Evolutionary conservation across 2,888 invertebrate species (phyloP).

Genomic region (Aphodius sticticus): DNA sequence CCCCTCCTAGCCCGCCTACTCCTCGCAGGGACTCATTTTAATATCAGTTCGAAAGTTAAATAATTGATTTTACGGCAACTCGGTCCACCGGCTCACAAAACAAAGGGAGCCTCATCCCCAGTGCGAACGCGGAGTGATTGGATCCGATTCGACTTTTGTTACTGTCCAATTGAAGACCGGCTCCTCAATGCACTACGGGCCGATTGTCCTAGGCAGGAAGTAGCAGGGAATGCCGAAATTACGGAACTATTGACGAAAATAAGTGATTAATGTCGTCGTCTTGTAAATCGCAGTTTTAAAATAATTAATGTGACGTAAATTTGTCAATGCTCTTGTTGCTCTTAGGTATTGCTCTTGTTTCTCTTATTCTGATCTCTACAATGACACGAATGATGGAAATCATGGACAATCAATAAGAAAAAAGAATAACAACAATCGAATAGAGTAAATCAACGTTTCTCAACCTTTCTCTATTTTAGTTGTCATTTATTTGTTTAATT

Average conservation of each 20-base stretch:
- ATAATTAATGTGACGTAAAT: too few relatives aligned
- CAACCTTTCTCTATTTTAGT: too few relatives aligned
- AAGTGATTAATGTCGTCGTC: too few relatives aligned
- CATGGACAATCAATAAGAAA: too few relatives aligned
- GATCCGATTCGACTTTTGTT: conserved; percentile 45
- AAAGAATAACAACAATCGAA: too few relatives aligned
- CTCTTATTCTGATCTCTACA: too few relatives aligned
- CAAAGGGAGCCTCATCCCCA: conserved; percentile 37
- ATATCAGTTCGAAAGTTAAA: conserved; percentile 48
- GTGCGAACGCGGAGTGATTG: conserved; percentile 43
- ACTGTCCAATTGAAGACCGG: conserved; percentile 28
- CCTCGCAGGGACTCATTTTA: conserved; percentile 42
- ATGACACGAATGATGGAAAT: too few relatives aligned
- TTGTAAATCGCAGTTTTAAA: too few relatives aligned
- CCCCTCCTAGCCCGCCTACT: conserved; percentile 16
- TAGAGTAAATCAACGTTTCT: too few relatives aligned
- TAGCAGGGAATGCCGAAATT: background rate
- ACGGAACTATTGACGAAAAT: background rate
- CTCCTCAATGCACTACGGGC: background rate
- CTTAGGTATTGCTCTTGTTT: too few relatives aligned
- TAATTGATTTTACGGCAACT: conserved; percentile 47
- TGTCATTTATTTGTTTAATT: too few relatives aligned
- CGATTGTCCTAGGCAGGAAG: conserved; percentile 6
- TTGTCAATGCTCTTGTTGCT: too few relatives aligned
- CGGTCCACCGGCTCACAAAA: conserved; percentile 43